These are phyloP conservation scores for Phortica okadai DNA, from an alignment of 2,888 invertebrate genomes.

Conservation along the genomic window DNA sequence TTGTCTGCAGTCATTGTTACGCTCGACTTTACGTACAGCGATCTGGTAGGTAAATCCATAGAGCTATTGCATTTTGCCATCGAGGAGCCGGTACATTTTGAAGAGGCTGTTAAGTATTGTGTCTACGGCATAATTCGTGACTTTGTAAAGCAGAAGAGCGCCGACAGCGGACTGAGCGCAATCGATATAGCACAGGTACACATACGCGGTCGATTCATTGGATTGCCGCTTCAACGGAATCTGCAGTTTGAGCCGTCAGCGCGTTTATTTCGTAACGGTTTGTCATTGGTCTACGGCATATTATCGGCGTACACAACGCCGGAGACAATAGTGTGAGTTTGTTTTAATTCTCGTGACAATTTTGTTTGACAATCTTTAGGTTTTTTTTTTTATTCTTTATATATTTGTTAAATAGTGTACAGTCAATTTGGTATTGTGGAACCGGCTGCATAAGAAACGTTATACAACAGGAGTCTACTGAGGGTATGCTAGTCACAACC, in stretches of 20 bases:
- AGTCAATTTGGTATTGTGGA: conserved; percentile 74
- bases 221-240: conserved; percentile 60
- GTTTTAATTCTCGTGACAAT: neutral
- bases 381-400: too few relatives aligned
- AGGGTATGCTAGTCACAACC: conserved; percentile 53
- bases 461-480: conserved; percentile 60
- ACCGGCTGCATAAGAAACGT: conserved; percentile 69
- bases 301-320: conserved; percentile 66
- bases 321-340: conserved; percentile 65
- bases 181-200: conserved; percentile 71
- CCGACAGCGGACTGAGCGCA: conserved; percentile 35
- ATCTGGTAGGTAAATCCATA: conserved; percentile 50
- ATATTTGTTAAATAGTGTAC: conserved; percentile 58
- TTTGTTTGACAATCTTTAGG: neutral
- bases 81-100: conserved; percentile 69
- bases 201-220: conserved; percentile 63
- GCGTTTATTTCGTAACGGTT: conserved; percentile 55
- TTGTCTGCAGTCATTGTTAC: conserved; percentile 63
- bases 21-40: conserved; percentile 61
- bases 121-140: conserved; percentile 62
- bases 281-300: conserved; percentile 65
- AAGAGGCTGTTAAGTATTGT: conserved; percentile 65
- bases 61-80: conserved; percentile 60
- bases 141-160: conserved; percentile 45
- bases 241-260: conserved; percentile 57